These are phyloP conservation scores for Sitophilus oryzae DNA, from an alignment of 1,140 invertebrate genomes.

Conservation along the genomic window DNA sequence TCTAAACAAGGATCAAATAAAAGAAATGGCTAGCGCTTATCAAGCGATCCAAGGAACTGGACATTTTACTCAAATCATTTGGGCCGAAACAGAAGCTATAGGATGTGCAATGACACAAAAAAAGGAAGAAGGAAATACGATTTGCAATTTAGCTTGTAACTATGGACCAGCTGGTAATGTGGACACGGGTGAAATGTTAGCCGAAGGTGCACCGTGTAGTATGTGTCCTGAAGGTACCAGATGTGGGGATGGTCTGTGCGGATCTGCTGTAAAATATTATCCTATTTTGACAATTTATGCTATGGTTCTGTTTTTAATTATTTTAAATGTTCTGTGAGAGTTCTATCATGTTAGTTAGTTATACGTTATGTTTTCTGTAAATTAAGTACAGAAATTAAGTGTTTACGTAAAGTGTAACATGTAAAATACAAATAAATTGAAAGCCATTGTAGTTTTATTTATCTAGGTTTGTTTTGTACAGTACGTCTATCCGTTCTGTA, in stretches of 20 bases:
- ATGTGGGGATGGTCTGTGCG: constrained; percentile 2
- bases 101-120: constrained; percentile 17
- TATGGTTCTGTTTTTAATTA: too few species aligned
- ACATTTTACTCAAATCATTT: constrained; percentile 22
- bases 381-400: too few species aligned
- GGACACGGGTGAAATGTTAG: constrained; percentile 8
- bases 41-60: not conserved
- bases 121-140: not conserved
- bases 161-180: constrained; percentile 26
- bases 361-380: too few species aligned
- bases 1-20: not conserved
- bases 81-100: constrained; percentile 16
- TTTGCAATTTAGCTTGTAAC: constrained; percentile 19
- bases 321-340: too few species aligned
- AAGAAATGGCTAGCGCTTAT: not conserved
- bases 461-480: too few species aligned
- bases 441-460: too few species aligned
- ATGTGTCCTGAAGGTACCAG: not conserved
- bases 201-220: constrained; percentile 3
- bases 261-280: not conserved
- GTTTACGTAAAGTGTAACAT: too few species aligned
- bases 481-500: too few species aligned
- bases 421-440: too few species aligned
- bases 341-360: too few species aligned
- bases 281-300: too few species aligned